These are phyloP conservation scores for Nysson spinosus DNA, from an alignment of 2,888 invertebrate genomes.

Conservation along the genomic window DNA sequence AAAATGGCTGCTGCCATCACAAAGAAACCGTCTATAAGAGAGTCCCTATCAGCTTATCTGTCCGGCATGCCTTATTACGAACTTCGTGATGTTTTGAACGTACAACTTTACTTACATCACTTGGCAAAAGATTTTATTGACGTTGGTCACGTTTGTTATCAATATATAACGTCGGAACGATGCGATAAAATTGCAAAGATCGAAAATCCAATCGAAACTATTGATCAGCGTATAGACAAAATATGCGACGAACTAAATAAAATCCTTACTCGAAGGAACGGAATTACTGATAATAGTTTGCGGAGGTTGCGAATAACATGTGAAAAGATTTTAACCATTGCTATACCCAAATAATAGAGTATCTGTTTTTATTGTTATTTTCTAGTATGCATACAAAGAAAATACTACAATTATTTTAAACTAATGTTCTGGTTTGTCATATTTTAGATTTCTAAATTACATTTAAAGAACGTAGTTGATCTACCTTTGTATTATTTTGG, in stretches of 20 bases:
- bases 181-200: slow-evolving; percentile 58
- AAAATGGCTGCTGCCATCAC: slow-evolving; percentile 57
- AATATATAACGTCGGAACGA: slow-evolving; percentile 44
- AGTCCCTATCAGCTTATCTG: slow-evolving; percentile 64
- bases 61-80: slow-evolving; percentile 47
- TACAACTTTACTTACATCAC: slow-evolving; percentile 51
- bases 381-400: too few relatives aligned
- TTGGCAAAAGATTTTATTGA: slow-evolving; percentile 21
- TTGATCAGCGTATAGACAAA: slow-evolving; percentile 52
- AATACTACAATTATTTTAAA: too few relatives aligned
- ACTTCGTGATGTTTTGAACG: slow-evolving; percentile 43
- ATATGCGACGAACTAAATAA: slow-evolving; percentile 62
- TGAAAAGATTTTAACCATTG: slow-evolving; percentile 15
- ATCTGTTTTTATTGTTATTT: too few relatives aligned
- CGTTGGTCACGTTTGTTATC: slow-evolving; percentile 12
- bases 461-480: too few relatives aligned
- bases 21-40: slow-evolving; percentile 51
- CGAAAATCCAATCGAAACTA: slow-evolving; percentile 20
- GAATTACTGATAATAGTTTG: slow-evolving; percentile 40
- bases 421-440: too few relatives aligned
- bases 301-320: slow-evolving; percentile 18
- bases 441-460: too few relatives aligned
- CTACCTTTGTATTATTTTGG: too few relatives aligned
- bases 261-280: slow-evolving; percentile 41
- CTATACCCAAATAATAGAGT: too few relatives aligned